Evolutionary conservation across 2,888 invertebrate genomes (phyloP).

Genomic region (Limnephilus lunatus): DNA sequence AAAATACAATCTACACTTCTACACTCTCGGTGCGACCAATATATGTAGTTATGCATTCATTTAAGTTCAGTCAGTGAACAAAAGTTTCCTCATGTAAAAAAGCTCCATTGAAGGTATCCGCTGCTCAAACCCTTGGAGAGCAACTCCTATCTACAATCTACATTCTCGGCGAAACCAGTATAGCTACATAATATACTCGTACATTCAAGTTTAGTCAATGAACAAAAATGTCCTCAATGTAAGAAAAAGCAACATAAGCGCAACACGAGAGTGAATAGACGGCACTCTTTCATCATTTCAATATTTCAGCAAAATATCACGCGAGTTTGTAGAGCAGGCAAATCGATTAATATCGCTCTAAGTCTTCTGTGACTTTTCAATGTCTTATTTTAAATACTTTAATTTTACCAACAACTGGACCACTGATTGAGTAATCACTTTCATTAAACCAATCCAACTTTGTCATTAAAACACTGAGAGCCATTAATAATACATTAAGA

Average conservation of each 20-base stretch:
- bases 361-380: not conserved
- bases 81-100: not conserved
- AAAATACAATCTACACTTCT: too few relatives aligned
- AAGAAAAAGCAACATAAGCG: not conserved
- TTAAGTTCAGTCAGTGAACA: not conserved
- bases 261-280: not conserved
- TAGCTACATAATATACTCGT: too few relatives aligned
- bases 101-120: too few relatives aligned
- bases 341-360: not conserved
- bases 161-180: too few relatives aligned
- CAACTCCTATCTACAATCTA: too few relatives aligned
- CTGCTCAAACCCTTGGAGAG: too few relatives aligned
- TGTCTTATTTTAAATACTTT: not conserved
- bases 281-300: not conserved
- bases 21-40: too few relatives aligned
- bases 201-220: too few relatives aligned
- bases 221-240: too few relatives aligned
- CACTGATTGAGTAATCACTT: not conserved
- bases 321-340: not conserved
- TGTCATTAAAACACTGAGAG: not conserved
- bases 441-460: not conserved
- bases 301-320: not conserved
- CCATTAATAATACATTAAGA: not conserved
- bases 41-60: constrained; percentile 58
- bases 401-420: not conserved